Base-by-base conservation (phyloP, 2,888 invertebrate genomes). In the Blera fallax region DNA sequence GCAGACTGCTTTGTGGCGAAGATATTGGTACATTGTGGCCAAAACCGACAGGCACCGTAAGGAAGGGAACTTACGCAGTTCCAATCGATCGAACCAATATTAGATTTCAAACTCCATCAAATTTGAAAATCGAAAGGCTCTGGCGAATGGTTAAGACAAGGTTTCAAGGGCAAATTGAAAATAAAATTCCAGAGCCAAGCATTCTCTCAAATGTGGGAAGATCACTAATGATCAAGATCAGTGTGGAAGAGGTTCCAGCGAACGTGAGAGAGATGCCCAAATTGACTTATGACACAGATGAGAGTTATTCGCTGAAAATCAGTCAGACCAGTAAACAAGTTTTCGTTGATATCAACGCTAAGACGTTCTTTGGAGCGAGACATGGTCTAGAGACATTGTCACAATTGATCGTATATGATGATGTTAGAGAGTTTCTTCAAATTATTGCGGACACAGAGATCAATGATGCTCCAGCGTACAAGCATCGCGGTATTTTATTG, bases 401-500 rank as follows among this genome's bases (percentile, higher is more conserved):
- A 16, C 92, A 92, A 72, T 77, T 92, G 70, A 89, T 92, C 67
- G 89, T 92, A 3, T 92, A 90, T 48, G 92, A 92, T 87, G 91
- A 92, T 52, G 90, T 92, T 24, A 88, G 91, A 1, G 89, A 90
- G 1, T 91, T 91, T 52, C 62, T 93, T 3, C 92, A 94, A 93
- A 93, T 96, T n/a, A 94, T 95, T 0, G 93, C 93, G 3, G 94
- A 95, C 88, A 94, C 94, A 0, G 90, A 91, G 8, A 94, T 97
- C 14, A 91, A 91, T 0, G 99, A 99, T 92, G 94, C 93, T 43
- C 99, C 99, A 0, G 94, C 94, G 0, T 99, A 97, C 92, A 94
- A 95, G 0, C 97, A 98, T 92, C 94, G 99, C 89, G 99, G 98
- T 0, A 91, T 98, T 7, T 93, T 97, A 50, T 91, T 99, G 60